A percentile compares a stretch with the other conserved stretches of the same genome.
Conservation (phyloP, 2,113 vertebrate genomes). For the Euleptes europaea region DNA sequence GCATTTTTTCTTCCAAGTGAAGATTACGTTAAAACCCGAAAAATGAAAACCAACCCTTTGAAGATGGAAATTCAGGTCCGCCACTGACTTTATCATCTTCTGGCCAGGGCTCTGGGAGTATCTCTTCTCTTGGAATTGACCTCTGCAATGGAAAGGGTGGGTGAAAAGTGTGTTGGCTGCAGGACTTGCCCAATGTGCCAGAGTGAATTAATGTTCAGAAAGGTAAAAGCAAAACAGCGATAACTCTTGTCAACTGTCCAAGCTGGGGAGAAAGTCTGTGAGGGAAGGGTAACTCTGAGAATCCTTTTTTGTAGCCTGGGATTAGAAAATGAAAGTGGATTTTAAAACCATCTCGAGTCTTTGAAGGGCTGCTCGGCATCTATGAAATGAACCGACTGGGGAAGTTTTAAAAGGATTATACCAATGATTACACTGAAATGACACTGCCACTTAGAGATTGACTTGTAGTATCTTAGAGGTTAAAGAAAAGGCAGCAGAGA, state of each 20-base stretch:
- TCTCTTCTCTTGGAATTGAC: neutral
- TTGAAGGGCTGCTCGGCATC: constrained; percentile 57
- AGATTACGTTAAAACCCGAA: neutral
- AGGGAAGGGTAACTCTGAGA: constrained; percentile 46
- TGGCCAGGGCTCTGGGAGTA: neutral
- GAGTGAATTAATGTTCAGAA: constrained; percentile 47
- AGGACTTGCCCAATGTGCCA: constrained; percentile 38
- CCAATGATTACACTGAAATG: constrained; percentile 57
- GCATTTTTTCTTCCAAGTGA: no score
- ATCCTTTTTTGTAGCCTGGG: constrained; percentile 57
- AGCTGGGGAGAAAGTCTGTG: constrained; percentile 27
- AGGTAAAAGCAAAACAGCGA: constrained; percentile 48
- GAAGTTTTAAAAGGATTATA: constrained; percentile 61
- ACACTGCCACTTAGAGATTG: constrained; percentile 46
- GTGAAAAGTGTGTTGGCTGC: neutral
- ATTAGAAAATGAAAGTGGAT: constrained; percentile 64
- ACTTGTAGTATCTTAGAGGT: constrained; percentile 27
- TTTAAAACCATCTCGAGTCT: constrained; percentile 61
- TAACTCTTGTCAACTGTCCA: constrained; percentile 57
- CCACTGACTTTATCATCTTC: neutral
- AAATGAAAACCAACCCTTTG: neutral
- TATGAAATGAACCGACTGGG: constrained; percentile 44
- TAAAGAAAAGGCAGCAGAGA: constrained; percentile 42
- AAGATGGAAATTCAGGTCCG: neutral
- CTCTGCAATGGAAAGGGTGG: no score